Conservation (phyloP, 2,888 invertebrate genomes). For the Agriotes lineatus region DNA sequence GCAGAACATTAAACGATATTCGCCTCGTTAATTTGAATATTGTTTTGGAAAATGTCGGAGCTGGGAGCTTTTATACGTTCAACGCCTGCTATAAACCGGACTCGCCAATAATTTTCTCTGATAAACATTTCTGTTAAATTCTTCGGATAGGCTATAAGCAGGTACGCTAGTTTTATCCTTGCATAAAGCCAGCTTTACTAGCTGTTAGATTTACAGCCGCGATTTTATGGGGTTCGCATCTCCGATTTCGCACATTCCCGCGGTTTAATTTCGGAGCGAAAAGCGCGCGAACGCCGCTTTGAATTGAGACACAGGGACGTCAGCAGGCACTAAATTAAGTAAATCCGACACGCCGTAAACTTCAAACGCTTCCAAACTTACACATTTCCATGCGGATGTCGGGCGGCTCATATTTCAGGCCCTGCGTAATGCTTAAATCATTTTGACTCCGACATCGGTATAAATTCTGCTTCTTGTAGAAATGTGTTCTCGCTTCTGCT, state of each 20-base stretch:
- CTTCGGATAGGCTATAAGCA: neutral
- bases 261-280: neutral
- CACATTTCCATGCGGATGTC: constrained; percentile 33
- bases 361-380: constrained; percentile 38
- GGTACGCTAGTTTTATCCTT: neutral
- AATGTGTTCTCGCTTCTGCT: constrained; percentile 15
- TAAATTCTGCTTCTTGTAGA: constrained; percentile 27
- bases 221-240: too few species aligned
- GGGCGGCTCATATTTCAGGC: constrained; percentile 36
- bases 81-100: neutral
- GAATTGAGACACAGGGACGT: constrained; percentile 33
- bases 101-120: neutral
- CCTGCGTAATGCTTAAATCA: constrained; percentile 30
- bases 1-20: too few species aligned
- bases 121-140: too few species aligned
- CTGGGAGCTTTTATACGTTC: too few species aligned
- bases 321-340: constrained; percentile 36
- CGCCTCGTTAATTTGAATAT: too few species aligned
- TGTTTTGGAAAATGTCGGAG: too few species aligned
- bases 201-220: too few species aligned
- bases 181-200: too few species aligned
- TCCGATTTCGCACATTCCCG: neutral
- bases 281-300: constrained; percentile 4
- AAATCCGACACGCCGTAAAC: constrained; percentile 39
- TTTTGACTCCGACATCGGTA: constrained; percentile 23